Evolutionary conservation across 2,113 vertebrate genomes (phyloP).

Genomic region (Siphamia tubifer): DNA sequence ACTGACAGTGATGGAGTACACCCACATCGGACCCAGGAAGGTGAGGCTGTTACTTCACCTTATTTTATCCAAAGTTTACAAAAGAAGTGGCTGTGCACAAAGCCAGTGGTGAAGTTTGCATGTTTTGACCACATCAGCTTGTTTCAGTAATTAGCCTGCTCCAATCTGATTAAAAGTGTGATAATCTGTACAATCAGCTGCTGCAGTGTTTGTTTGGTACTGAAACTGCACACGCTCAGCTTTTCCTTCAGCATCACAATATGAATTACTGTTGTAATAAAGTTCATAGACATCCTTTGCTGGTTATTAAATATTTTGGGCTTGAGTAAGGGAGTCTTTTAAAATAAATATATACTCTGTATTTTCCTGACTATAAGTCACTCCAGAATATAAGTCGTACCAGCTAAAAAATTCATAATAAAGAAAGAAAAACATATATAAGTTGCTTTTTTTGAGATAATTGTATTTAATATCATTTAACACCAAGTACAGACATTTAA

Average conservation of each 20-base stretch:
- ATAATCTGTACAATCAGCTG: slow-evolving; percentile 50
- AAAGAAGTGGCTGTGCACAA: neutral
- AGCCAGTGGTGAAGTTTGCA: neutral
- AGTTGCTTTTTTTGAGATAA: no score
- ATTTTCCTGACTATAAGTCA: no score
- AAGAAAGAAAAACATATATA: no score
- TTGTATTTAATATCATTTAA: no score
- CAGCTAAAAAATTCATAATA: no score
- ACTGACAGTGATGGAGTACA: slow-evolving; percentile 90
- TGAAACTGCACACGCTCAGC: slow-evolving; percentile 26
- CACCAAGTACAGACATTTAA: no score
- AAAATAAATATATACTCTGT: no score
- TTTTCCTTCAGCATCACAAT: neutral
- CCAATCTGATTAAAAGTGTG: slow-evolving; percentile 13
- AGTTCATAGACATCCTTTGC: neutral
- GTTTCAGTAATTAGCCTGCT: slow-evolving; percentile 26
- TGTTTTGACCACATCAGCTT: slow-evolving; percentile 38
- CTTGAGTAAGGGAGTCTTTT: no score
- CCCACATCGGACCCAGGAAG: slow-evolving; percentile 85
- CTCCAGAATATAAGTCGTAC: no score
- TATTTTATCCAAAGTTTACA: neutral
- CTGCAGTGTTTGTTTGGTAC: neutral
- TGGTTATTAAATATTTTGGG: no score
- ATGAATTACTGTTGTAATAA: neutral
- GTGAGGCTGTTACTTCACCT: slow-evolving; percentile 29